Percentiles rank a stretch among this genome's conserved stretches.
These are phyloP conservation scores for Argentina silus DNA, from an alignment of 2,797 vertebrate genomes.

Conservation along the genomic window DNA sequence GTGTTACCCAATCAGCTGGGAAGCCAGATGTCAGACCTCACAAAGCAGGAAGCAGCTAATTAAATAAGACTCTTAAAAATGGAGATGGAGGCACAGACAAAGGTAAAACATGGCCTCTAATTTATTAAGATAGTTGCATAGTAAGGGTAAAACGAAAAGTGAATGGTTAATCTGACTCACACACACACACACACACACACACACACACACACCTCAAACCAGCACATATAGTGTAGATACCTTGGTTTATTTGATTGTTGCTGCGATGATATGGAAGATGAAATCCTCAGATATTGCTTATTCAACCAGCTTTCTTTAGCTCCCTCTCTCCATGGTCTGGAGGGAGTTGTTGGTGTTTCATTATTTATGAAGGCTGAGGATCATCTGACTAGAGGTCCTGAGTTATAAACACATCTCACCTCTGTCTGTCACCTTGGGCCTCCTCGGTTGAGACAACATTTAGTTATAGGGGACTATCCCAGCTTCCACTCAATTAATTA, in stretches of 20 bases:
- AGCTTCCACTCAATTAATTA: neutral
- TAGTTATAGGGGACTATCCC: neutral
- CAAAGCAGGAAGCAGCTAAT: conserved; percentile 16
- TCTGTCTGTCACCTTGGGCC: neutral
- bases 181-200: neutral
- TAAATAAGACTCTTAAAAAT: conserved; percentile 13
- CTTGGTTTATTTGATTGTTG: too few relatives aligned
- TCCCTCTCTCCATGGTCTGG: neutral
- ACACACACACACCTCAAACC: neutral
- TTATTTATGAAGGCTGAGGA: neutral
- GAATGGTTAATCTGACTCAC: neutral
- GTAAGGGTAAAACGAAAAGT: neutral
- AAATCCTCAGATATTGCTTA: neutral
- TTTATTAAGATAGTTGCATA: neutral
- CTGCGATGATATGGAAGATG: neutral
- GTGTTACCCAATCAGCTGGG: conserved; percentile 16
- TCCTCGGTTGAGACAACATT: neutral
- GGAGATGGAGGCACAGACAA: neutral
- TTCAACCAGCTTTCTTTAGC: neutral
- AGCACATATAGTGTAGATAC: neutral
- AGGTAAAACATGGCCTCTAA: neutral
- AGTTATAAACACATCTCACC: neutral
- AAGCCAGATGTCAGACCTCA: conserved; percentile 22
- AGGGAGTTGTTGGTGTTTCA: neutral
- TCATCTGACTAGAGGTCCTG: neutral